Percentiles rank a stretch among this genome's conserved stretches.
Evolutionary conservation across 2,888 invertebrate genomes (phyloP).

Genomic region (Ditula angustiorana): DNA sequence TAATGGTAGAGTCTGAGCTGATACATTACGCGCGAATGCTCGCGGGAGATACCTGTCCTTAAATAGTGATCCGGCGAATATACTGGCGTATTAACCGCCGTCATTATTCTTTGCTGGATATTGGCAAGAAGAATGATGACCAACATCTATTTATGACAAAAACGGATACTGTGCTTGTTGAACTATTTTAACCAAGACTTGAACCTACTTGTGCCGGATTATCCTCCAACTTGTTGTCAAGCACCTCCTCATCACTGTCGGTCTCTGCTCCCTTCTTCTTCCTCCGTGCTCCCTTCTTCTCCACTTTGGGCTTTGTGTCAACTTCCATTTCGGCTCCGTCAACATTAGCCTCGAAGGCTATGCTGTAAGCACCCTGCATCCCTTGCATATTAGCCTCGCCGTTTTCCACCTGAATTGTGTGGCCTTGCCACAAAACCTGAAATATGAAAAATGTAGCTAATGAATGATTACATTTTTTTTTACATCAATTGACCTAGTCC

Average conservation of each 20-base stretch:
- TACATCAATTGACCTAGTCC: too few relatives aligned
- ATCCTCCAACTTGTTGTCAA: conserved; percentile 89
- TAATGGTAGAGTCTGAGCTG: too few relatives aligned
- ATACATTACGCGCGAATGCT: too few relatives aligned
- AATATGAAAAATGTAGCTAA: conserved; percentile 47
- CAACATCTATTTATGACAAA: too few relatives aligned
- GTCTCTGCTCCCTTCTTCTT: conserved; percentile 81
- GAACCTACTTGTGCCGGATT: conserved; percentile 85
- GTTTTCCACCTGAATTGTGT: conserved; percentile 87
- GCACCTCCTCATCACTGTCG: conserved; percentile 79
- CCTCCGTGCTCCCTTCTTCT: conserved; percentile 77
- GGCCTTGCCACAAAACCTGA: conserved; percentile 88
- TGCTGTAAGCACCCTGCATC: conserved; percentile 68
- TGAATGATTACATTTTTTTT: too few relatives aligned
- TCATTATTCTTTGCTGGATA: too few relatives aligned
- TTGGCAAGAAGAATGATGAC: too few relatives aligned
- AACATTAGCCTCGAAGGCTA: conserved; percentile 72
- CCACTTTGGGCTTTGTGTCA: conserved; percentile 78
- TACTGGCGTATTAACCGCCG: too few relatives aligned
- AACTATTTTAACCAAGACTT: too few relatives aligned
- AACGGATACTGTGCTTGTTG: too few relatives aligned
- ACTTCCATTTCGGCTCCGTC: conserved; percentile 75
- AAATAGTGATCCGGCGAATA: too few relatives aligned
- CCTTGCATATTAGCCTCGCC: conserved; percentile 72
- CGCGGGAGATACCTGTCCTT: too few relatives aligned